Evolutionary conservation across 2,113 vertebrate genomes (phyloP).

Genomic region (Hydropotes inermis): DNA sequence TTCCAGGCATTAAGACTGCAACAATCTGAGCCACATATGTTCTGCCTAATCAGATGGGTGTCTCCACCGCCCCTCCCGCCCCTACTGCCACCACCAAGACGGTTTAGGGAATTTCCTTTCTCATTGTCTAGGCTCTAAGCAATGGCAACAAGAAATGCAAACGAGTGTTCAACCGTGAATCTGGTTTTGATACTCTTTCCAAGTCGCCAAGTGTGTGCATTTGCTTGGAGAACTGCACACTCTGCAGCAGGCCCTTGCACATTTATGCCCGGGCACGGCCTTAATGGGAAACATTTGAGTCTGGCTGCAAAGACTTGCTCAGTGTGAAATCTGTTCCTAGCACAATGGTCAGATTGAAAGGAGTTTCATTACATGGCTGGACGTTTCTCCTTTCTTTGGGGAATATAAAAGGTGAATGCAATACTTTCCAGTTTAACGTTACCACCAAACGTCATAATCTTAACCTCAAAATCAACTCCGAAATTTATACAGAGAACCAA

Average conservation of each 20-base stretch:
- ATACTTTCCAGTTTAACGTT: conserved; percentile 65
- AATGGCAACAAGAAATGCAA: not conserved
- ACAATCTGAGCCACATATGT: not conserved
- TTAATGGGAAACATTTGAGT: conserved; percentile 41
- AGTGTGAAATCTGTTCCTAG: conserved; percentile 55
- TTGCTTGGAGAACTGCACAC: not conserved
- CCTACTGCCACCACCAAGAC: not conserved
- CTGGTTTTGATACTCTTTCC: not conserved
- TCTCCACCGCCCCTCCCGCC: not conserved
- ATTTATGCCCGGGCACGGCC: not conserved
- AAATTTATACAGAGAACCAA: conserved; percentile 52
- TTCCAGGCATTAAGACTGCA: not conserved
- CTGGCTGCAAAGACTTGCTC: conserved; percentile 33
- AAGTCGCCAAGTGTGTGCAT: not conserved
- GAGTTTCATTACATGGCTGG: conserved; percentile 52
- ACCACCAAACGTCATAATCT: conserved; percentile 68
- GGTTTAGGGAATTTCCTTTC: not conserved
- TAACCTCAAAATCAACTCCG: conserved; percentile 65
- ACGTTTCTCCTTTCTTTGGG: conserved; percentile 67
- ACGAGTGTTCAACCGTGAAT: not conserved
- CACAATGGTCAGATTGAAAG: conserved; percentile 59
- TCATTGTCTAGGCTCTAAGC: not conserved
- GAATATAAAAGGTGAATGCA: conserved; percentile 66
- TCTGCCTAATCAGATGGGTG: not conserved
- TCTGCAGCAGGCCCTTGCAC: not conserved